Base-by-base conservation (phyloP, 2,797 vertebrate genomes). In the Scyliorhinus canicula region DNA sequence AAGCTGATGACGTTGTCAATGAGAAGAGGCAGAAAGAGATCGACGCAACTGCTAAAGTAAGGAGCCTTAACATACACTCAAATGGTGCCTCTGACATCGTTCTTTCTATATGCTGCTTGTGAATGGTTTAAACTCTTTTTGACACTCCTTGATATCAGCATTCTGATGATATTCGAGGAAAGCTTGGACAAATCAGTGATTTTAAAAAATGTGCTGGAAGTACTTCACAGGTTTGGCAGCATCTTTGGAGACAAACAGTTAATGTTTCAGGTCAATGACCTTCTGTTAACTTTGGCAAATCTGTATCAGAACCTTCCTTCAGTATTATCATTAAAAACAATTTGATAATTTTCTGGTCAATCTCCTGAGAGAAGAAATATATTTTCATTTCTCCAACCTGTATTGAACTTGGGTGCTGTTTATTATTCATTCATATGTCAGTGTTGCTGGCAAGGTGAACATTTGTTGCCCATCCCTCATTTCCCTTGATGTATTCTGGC, bases 11-110 rank as follows among this genome's bases (percentile, higher is more conserved):
- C 0, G 99, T 98, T 12, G 98, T 99, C 96, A 99, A 99, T 91
- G 99, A 99, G 96, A 99, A 98, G 97, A 99, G 99, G 96, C 99
- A 99, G 97, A 99, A 98, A 95, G 99, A 99, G 96, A 98, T 99
- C 0, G 99, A 99, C 96, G 97, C 98, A 96, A 98, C 99, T 95
- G 97, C 97, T 95, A 98, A 97, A 95, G 99, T 99, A 96, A 95
- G 97, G 96, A 91, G 6, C 55, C 8, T 63, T 91, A 65, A 91
- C 52, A n/a, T 21, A 21, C 57, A n/a, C 35, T 0, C 7, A 63
- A 28, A 40, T 63, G 21, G 31, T 93, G 6, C 63, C 8, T 95
- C 14, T 79, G 44, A 52, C 74, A 65, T n/a, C 5, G 16, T 4
- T 65, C 21, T 31, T 60, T 40, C 16, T 90, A 7, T 55, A 31